Conservation (phyloP, 2,797 vertebrate genomes). For the Sebastes steindachneri region DNA sequence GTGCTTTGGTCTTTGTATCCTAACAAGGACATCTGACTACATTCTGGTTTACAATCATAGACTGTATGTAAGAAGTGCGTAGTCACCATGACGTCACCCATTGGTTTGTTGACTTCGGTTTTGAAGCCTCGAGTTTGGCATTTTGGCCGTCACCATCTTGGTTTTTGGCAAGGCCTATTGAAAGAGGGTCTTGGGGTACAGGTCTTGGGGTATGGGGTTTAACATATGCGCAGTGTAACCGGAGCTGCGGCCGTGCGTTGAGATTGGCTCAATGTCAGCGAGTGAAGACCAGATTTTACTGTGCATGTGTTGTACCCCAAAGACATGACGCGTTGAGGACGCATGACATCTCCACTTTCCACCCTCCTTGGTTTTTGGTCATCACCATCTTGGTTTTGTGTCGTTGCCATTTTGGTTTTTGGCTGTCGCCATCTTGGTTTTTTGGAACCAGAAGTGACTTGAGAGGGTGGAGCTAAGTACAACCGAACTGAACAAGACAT, state of each 20-base stretch:
- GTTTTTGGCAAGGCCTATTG: neutral
- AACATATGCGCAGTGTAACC: neutral
- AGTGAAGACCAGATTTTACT: too few species aligned
- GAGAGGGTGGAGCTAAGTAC: neutral
- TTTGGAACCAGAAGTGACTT: neutral
- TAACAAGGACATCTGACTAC: constrained; percentile 31
- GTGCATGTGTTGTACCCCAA: too few species aligned
- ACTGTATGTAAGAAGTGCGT: neutral
- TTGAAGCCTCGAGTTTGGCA: neutral
- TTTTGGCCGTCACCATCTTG: neutral
- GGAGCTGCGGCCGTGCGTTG: too few species aligned
- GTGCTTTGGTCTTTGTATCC: constrained; percentile 3
- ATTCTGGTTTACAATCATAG: neutral
- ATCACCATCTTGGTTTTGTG: too few species aligned
- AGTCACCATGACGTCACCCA: neutral
- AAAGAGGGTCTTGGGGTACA: neutral
- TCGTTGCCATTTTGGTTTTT: too few species aligned
- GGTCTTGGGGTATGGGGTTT: neutral
- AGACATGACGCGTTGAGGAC: too few species aligned
- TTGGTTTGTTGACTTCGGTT: neutral
- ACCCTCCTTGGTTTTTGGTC: too few species aligned
- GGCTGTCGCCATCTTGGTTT: neutral
- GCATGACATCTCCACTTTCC: too few species aligned
- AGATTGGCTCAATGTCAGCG: too few species aligned
- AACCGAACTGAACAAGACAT: neutral